phyloP scores from a whole-genome alignment of 2,888 invertebrate genomes.

The Lasioglossum zephyrum region DNA sequence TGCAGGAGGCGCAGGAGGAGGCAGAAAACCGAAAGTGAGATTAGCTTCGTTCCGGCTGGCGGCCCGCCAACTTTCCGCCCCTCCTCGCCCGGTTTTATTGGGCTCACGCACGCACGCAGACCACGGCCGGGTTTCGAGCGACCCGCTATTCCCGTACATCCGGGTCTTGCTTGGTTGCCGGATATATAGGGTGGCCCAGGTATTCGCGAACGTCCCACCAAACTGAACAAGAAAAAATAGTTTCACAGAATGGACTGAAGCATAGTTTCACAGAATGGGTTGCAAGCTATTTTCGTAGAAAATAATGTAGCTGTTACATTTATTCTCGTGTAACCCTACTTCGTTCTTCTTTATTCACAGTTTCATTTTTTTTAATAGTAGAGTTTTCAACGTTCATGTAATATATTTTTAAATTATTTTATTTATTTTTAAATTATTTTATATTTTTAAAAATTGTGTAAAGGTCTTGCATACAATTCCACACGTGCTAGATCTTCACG shows the following conservation, averaged over 20 bases:
- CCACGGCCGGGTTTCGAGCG: conserved; percentile 71
- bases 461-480: not conserved
- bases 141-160: conserved; percentile 77
- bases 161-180: conserved; percentile 71
- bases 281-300: too few relatives aligned
- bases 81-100: conserved; percentile 53
- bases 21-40: conserved; percentile 75
- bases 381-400: too few relatives aligned
- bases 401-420: not conserved
- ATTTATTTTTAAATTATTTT: too few relatives aligned
- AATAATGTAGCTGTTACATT: too few relatives aligned
- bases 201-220: not conserved
- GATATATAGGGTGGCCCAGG: conserved; percentile 51
- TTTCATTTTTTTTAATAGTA: too few relatives aligned
- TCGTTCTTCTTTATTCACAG: too few relatives aligned
- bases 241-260: too few relatives aligned
- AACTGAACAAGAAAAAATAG: too few relatives aligned
- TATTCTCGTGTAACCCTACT: too few relatives aligned
- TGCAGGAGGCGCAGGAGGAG: not conserved
- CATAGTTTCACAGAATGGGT: too few relatives aligned
- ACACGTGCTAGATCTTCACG: not conserved
- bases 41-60: conserved; percentile 75
- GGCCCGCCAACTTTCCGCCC: conserved; percentile 58
- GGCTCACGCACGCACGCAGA: conserved; percentile 61
- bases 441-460: not conserved